Conservation (phyloP, 2,797 vertebrate genomes). For the Hapalemur alaotrensis region DNA sequence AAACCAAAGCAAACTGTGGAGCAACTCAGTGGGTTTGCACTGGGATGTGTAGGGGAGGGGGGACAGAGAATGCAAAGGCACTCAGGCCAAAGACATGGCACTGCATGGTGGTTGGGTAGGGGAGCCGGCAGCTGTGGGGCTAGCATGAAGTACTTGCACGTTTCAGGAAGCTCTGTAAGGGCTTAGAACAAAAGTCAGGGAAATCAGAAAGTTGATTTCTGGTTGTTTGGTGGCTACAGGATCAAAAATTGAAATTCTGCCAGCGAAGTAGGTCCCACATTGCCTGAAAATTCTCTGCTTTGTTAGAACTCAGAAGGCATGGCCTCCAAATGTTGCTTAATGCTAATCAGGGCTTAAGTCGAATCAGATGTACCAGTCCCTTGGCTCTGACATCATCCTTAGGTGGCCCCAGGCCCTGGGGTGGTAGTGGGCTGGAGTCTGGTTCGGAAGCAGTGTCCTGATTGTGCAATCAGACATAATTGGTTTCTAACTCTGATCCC, state of each 20-base stretch:
- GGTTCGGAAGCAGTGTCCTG: background rate
- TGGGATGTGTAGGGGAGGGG: accelerated
- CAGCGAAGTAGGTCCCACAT: background rate
- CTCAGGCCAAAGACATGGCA: accelerated
- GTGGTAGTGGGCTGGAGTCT: background rate
- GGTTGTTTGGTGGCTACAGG: background rate
- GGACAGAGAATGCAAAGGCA: background rate
- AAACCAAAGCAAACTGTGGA: background rate
- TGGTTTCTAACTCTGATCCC: conserved; percentile 30
- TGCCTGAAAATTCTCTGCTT: background rate
- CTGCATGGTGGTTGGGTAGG: accelerated
- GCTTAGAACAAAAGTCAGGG: background rate
- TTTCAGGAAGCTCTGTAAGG: background rate
- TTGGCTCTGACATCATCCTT: background rate
- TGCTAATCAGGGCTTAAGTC: background rate
- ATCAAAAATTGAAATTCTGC: background rate
- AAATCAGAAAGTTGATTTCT: background rate
- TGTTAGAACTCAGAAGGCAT: background rate
- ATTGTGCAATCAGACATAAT: conserved; percentile 51
- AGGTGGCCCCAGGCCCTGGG: background rate
- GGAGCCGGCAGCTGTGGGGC: background rate
- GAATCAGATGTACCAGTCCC: background rate
- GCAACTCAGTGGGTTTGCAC: background rate
- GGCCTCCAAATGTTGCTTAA: background rate
- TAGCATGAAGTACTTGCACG: background rate